Percentiles rank a stretch among this genome's conserved stretches.
These are phyloP conservation scores for Crotalus horridus DNA, from an alignment of 2,113 vertebrate genomes.

Conservation along the genomic window DNA sequence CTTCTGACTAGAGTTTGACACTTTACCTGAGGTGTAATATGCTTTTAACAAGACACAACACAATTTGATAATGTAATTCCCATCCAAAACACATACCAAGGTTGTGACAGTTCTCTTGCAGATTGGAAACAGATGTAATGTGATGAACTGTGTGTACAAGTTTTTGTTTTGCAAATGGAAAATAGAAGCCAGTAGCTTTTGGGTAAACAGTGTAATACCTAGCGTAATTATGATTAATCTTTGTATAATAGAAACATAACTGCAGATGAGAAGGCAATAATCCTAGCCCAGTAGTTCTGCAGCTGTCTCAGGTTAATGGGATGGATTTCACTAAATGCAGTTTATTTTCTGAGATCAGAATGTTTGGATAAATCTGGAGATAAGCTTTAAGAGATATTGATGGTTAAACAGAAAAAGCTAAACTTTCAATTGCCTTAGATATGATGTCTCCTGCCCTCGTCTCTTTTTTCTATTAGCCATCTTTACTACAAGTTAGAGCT, in stretches of 20 bases:
- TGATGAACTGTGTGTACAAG: not conserved
- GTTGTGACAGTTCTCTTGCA: not conserved
- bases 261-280: not conserved
- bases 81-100: not conserved
- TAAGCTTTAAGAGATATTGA: not conserved
- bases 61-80: not conserved
- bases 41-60: not conserved
- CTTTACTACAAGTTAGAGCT: not conserved
- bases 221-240: slow-evolving; percentile 3
- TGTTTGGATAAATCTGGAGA: not conserved
- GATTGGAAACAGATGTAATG: not conserved
- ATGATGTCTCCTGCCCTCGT: not conserved
- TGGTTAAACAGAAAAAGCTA: not conserved
- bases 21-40: not conserved
- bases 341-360: not conserved
- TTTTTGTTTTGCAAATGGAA: slow-evolving; percentile 2
- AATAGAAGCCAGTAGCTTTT: not conserved
- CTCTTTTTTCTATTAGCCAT: not conserved
- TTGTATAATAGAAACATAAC: slow-evolving; percentile 8
- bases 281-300: not conserved
- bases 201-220: not conserved
- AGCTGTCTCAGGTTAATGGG: slow-evolving; percentile 10
- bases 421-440: not conserved
- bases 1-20: not conserved
- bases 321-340: not conserved